A percentile compares a stretch with the other conserved stretches of the same genome.
phyloP scores from a whole-genome alignment of 2,888 invertebrate species.

The Spodoptera picta region DNA sequence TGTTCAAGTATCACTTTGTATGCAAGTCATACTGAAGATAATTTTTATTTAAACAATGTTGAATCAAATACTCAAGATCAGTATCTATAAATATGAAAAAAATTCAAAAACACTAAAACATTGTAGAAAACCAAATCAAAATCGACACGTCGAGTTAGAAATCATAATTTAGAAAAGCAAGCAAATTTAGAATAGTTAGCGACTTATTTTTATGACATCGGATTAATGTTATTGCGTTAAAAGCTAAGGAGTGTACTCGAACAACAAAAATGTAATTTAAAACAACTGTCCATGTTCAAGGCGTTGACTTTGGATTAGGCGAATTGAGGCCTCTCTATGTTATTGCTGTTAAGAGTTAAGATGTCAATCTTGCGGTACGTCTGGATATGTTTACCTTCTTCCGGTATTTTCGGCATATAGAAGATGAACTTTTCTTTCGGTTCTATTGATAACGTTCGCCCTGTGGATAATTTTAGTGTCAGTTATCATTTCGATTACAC shows the following conservation, averaged over 20 bases:
- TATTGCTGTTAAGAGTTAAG: constrained; percentile 83
- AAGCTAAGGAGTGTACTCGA: constrained; percentile 62
- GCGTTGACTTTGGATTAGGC: constrained; percentile 80
- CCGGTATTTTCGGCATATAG: constrained; percentile 85
- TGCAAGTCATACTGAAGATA: too few relatives aligned
- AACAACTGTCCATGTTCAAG: constrained; percentile 67
- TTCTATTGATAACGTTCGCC: constrained; percentile 85
- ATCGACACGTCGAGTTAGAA: constrained; percentile 27
- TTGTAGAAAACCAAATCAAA: constrained; percentile 4
- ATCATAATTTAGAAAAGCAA: constrained; percentile 47
- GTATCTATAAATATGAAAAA: too few relatives aligned
- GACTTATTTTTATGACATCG: constrained; percentile 29
- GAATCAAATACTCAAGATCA: not conserved
- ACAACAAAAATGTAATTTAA: constrained; percentile 71
- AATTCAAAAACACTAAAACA: not conserved
- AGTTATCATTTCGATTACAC: constrained; percentile 60
- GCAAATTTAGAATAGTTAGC: constrained; percentile 46
- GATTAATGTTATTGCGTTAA: constrained; percentile 54
- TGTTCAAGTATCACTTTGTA: constrained; percentile 55
- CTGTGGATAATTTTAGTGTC: constrained; percentile 80
- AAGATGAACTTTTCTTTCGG: constrained; percentile 83
- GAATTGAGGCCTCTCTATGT: constrained; percentile 84
- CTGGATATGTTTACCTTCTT: constrained; percentile 82
- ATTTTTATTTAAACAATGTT: too few relatives aligned
- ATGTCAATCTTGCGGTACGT: constrained; percentile 78